Evolutionary conservation across 2,888 invertebrate species (phyloP).

Genomic region (Seira musarum): DNA sequence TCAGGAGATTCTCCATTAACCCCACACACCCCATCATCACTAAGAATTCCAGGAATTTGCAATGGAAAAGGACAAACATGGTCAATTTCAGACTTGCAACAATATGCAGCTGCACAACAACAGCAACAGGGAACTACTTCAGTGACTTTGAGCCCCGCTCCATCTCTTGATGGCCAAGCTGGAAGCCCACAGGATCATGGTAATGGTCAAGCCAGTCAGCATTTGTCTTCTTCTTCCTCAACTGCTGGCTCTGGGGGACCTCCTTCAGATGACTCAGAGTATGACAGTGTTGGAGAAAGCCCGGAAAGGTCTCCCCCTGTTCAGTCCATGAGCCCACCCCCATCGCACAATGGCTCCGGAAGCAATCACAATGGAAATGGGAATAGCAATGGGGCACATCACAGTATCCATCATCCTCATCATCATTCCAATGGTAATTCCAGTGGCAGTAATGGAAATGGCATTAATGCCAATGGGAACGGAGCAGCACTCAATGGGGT

Average conservation of each 20-base stretch:
- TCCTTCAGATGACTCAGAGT: conserved; percentile 72
- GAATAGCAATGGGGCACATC: conserved; percentile 20
- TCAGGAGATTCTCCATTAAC: conserved; percentile 69
- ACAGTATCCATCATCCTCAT: conserved; percentile 60
- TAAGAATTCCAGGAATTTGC: conserved; percentile 62
- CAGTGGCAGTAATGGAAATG: conserved; percentile 19
- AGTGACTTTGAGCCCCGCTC: conserved; percentile 91
- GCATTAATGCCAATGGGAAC: conserved; percentile 47
- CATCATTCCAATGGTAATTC: conserved; percentile 61
- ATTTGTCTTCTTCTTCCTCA: conserved; percentile 66
- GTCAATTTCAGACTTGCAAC: conserved; percentile 69
- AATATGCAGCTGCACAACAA: conserved; percentile 67
- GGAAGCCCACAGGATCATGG: conserved; percentile 84
- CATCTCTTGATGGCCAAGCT: conserved; percentile 89
- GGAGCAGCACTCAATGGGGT: conserved; percentile 30
- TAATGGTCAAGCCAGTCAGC: conserved; percentile 62
- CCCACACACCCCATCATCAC: conserved; percentile 69
- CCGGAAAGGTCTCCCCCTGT: conserved; percentile 68
- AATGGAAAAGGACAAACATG: conserved; percentile 65
- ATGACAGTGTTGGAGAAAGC: conserved; percentile 69
- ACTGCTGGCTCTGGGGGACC: conserved; percentile 65
- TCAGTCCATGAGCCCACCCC: conserved; percentile 68
- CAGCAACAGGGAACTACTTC: conserved; percentile 74
- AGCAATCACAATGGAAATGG: conserved; percentile 42
- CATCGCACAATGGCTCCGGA: conserved; percentile 55